Base-by-base conservation (phyloP, 2,113 vertebrate genomes). In the Puffinus mauretanicus region DNA sequence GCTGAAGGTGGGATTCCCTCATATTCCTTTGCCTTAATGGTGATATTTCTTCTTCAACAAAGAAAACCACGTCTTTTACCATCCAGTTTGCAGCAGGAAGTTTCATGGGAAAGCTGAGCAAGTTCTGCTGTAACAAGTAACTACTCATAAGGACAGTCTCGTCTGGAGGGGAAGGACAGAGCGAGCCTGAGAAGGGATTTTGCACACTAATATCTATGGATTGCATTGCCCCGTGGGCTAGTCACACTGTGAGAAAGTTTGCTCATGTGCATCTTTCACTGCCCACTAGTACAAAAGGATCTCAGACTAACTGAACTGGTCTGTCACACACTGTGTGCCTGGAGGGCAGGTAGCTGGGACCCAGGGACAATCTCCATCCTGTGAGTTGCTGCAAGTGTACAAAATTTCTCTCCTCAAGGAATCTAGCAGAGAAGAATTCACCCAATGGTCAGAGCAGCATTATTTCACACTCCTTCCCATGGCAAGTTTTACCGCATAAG, bases 41-140 rank as follows among this genome's bases (percentile, higher is more conserved):
- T 99, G 94, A 99, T 99, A 97, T 99, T 99, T 98, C 99, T 99
- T 97, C 99, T 99, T 94, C 99, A 99, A 97, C 99, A 99, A 98
- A 99, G 99, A 97, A 98, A 98, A 89, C 98, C 98, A 80, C 98
- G 98, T 90, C 98, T 99, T 98, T 98, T 99, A 86, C 99, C 99
- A 1, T 99, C 44, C 80, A 8, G 17, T 51, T 13, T 34, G 72
- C n/a, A 65, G 66, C 72, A 16, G n/a, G 49, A 25, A 71, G 3
- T 16, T 47, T 22, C 65, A 36, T 1, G 8, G 91, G 73, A 69
- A 79, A 76, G 32, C 49, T 18, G 44, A 82, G 65, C 38, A 29
- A 51, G 49, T 11, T 80, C 26, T 70, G 71, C 76, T 14, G 13
- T 16, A 58, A 85, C 0, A 5, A 85, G 25, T 10, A 32, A 46